Base-by-base conservation (phyloP, 2,797 vertebrate species). In the Galago senegalensis region DNA sequence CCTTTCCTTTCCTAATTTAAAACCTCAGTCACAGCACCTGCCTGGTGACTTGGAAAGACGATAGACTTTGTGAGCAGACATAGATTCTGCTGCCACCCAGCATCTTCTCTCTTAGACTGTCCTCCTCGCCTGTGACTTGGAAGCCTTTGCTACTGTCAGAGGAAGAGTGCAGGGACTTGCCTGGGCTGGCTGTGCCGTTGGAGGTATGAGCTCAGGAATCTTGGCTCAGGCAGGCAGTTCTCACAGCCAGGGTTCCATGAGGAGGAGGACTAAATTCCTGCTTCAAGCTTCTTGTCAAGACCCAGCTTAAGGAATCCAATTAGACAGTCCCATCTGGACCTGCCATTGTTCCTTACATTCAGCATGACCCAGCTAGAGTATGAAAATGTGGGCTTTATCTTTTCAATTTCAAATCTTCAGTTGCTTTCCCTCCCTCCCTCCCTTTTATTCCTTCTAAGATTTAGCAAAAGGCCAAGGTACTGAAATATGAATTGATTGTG, bases 401-500 rank as follows among this genome's bases (percentile, higher is more conserved):
- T 91, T 81, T 18, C 29, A 37, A 4, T 49, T 89, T 84, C 27
- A 49, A 21, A n/a, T 60, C 88, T 94, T 85, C 5, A 37, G 5
- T 87, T 79, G 61, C 13, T 89, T 56, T 73, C n/a, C 40, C 67
- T 80, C 34, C 16, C n/a, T 49, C 46, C 17, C 5, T 46, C 14
- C 53, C 18, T 73, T 89, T 94, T 61, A 56, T 84, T 72, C 53
- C 76, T 95, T 87, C 67, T 16, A 85, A 90, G n/a, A 70, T 60
- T 95, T 91, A 83, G 25, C 67, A 95, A 97, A 84, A 95, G 63
- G 72, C 67, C 69, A 90, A 27, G 53, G 63, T 86, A 94, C 80
- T 95, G 86, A 93, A 97, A 97, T 94, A 91, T 94, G 93, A 97
- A 94, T 94, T 97, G 92, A 94, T 87, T 93, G 87, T 91, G 77